Evolutionary conservation across 2,888 invertebrate genomes (phyloP), one percentile per base, ranked within the genome.

Genomic region (Exephanes ischioxanthus): DNA sequence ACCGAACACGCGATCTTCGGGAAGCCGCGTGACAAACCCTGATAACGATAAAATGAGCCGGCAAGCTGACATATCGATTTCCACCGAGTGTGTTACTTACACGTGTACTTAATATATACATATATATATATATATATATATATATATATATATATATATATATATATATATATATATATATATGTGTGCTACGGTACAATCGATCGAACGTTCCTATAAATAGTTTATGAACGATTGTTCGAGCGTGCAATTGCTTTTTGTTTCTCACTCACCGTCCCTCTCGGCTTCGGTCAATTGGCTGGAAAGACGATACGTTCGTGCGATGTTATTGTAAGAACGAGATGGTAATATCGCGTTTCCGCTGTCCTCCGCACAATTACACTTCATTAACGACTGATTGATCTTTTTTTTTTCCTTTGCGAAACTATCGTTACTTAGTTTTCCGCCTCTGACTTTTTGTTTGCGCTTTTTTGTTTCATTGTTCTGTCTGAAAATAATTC

Each of bases 1-100:
- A 63, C 82, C 78, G 85, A 87, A 89, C 88, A 85, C 87, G 88
- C 88, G 87, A 89, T 88, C 86, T 85, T 84, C 66, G 26, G 48
- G 53, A 45, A 66, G 55, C 63, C 45, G 68, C 68, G 75, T 71
- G 75, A 76, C 75, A 84, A 84, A 84, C 80, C 80, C 48, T 63
- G 75, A 80, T 79, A 79, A 75, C 75, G 79, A 63, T 71, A 73
- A 84, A 72, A 71, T 26, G 48, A 58, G 30, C 30, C 67, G 68
- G 67, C 68, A 9, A 33, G 51, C 48, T 68, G 71, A 61, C 45
- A 37, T 67, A 73, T 83, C 61, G 67, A 83, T 83, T 79, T 58
- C 68, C 26, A 33, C 33, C 16, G 26, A 61, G 61, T 33, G 61
- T 33, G 26, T 61, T n/a, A 61, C 33, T 33, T 61, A n/a, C 61